Evolutionary conservation across 2,113 vertebrate species (phyloP), one percentile per base, ranked within the genome.

Genomic region (Fukomys damarensis): DNA sequence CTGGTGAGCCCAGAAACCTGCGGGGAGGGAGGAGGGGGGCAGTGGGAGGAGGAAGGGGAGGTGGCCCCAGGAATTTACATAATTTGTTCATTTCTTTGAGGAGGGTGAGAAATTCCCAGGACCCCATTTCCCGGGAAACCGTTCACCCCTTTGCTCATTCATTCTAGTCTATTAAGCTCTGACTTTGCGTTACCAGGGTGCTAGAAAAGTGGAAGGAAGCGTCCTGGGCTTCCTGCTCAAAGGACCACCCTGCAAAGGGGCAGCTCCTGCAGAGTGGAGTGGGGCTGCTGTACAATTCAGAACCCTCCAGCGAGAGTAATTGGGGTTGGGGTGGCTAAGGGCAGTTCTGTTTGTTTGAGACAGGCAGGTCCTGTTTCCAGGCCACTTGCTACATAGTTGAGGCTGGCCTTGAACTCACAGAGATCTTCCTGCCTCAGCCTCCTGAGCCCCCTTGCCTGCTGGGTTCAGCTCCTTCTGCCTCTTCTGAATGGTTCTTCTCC

Each of bases 1-100:
- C 96, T 96, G 94, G 80, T 72, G 88, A 90, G 81, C 41, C 68
- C 49, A 97, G 96, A 95, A 97, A 95, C 89, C 54, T 0, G 43
- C 81, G 7, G 20, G 46, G 46, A 10, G 70, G 59, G 43, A 30
- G 24, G 76, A 14, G 76, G 35, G 59, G 32, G 65, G 72, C 28
- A 26, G 56, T 20, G 54, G 35, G 22, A 30, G 54, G 26, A 10
- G n/a, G 35, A 70, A 41, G 5, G 35, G 35, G 43, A 43, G 1
- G 14, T 4, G 19, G 24, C 19, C 52, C 46, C 52, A 19, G 92
- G 68, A 65, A 94, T 93, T 76, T 95, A 87, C 94, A 84, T 96
- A 80, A 93, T 66, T 63, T 46, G 43, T 79, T 86, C 49, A 72
- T 91, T 76, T 46, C 85, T 96, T 92, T 68, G 76, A 80, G 49